Conservation (phyloP, 2,888 invertebrate genomes). For the Nephrotoma flavescens region DNA sequence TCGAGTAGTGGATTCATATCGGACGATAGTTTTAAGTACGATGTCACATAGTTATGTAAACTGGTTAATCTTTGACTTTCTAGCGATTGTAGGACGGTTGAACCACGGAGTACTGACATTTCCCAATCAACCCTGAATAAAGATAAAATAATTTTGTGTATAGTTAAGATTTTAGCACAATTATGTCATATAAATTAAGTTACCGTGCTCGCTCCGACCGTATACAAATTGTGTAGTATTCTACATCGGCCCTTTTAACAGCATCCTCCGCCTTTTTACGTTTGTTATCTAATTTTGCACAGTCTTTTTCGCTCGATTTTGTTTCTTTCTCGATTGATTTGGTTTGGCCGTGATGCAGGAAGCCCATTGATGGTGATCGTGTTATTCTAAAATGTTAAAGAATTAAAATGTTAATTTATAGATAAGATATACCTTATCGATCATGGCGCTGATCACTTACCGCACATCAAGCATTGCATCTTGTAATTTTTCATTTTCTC, state of each 20-base stretch:
- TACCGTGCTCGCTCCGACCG: slow-evolving; percentile 71
- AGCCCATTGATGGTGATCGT: slow-evolving; percentile 30
- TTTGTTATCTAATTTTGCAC: slow-evolving; percentile 70
- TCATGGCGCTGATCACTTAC: slow-evolving; percentile 11
- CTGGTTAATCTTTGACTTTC: slow-evolving; percentile 80
- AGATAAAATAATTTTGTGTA: background rate
- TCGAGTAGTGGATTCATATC: slow-evolving; percentile 68
- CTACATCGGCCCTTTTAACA: slow-evolving; percentile 81
- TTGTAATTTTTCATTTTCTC: slow-evolving; percentile 85
- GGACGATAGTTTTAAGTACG: slow-evolving; percentile 45
- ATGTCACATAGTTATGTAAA: slow-evolving; percentile 54
- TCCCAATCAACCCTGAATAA: slow-evolving; percentile 64
- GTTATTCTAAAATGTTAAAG: slow-evolving; percentile 19
- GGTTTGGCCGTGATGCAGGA: slow-evolving; percentile 24
- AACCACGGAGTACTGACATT: slow-evolving; percentile 72
- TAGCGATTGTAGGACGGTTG: slow-evolving; percentile 70
- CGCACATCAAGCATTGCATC: slow-evolving; percentile 51
- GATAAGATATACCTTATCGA: background rate
- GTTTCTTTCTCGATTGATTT: slow-evolving; percentile 29
- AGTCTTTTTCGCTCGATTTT: slow-evolving; percentile 45
- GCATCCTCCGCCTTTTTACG: slow-evolving; percentile 81
- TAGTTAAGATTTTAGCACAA: background rate
- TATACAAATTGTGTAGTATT: slow-evolving; percentile 83
- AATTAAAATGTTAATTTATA: background rate
- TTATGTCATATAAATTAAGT: slow-evolving; percentile 26